Evolutionary conservation across 2,113 vertebrate genomes (phyloP), one percentile per base, ranked within the genome.

Genomic region (Acrocephalus arundinaceus): DNA sequence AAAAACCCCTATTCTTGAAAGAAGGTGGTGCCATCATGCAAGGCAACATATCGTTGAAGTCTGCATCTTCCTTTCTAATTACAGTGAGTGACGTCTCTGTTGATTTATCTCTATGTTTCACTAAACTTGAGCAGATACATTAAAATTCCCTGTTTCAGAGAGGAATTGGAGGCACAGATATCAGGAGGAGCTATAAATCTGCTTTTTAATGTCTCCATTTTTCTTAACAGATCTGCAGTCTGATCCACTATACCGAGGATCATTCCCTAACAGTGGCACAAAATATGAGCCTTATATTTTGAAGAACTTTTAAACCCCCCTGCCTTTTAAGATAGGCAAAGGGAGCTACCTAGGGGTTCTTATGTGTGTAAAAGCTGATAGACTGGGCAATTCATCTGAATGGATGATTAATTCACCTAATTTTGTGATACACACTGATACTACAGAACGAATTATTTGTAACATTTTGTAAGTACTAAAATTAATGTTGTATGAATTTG

Each of bases 391-490:
- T 90, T 94, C 59, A 79, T 95, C 86, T 96, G 94, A 87, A 81
- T 75, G 95, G 97, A 90, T 97, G 97, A 98, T 97, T 98, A 97
- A 98, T 97, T 97, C 96, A 93, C 76, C 43, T 7, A 75, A 51
- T 59, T 85, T 83, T 75, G 80, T 52, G 78, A 94, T 87, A 95
- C 25, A 74, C 49, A 65, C 73, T 11, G 7, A 92, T 94, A 91
- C 37, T 91, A 95, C 80, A 96, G 87, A 97, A 91, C 31, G 27
- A 97, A 96, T 97, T 87, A 97, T 97, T 97, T 95, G 97, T 96
- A 98, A 97, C 95, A 87, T 97, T 98, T 96, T 98, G 95, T 97
- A 98, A 97, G 96, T 95, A 97, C 90, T 96, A 94, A 98, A 98
- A 98, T 97, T 97, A 98, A 97, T 97, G 97, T 97, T 94, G 97